Base-by-base conservation (phyloP, 2,797 vertebrate species). In the Coregonus suidteri region DNA sequence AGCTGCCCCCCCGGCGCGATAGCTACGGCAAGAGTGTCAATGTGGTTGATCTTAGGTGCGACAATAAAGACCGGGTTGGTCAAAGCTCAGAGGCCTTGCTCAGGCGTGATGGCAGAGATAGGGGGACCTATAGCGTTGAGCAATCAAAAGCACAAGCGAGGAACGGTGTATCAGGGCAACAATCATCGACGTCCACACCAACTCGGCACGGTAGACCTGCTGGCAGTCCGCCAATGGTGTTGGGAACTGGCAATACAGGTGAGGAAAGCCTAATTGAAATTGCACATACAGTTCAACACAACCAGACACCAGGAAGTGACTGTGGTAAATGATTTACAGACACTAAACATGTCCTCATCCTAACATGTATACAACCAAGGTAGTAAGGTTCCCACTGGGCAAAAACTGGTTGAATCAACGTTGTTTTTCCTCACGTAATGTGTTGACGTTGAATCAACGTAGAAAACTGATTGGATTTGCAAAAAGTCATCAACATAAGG, bases 141-240 rank as follows among this genome's bases (percentile, higher is more conserved):
- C 93, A 95, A 78, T 88, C 95, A 75, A 98, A 97, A 97, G 95
- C 97, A 95, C 96, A 97, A 86, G 97, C 98, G 91, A 96, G 94
- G 94, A 98, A 98, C 53, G 86, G 90, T 37, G 93, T 91, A 0
- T 94, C 95, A 0, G 96, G 96, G 75, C 95, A 94, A 0, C 92
- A 89, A 80, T 93, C 96, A 14, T 90, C 95, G 75, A 89, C 87
- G 53, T 92, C 94, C 15, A 96, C 96, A 75, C 95, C 96, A 79
- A 98, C 93, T 83, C 94, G 96, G 88, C 90, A 96, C 66, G 95
- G 96, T 85, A 95, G 95, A 83, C 94, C 95, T 51, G 96, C 96
- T 15, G 95, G 97, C 77, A 99, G 97, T 84, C 97, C 97, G 37
- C 96, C 96, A 5, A 93, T 94, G 92, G 82, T 94, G 82, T 87